These are phyloP conservation scores for Epizoanthus ramosus DNA, from an alignment of 92 coral and sea anemone genomes.

Conservation along the genomic window DNA sequence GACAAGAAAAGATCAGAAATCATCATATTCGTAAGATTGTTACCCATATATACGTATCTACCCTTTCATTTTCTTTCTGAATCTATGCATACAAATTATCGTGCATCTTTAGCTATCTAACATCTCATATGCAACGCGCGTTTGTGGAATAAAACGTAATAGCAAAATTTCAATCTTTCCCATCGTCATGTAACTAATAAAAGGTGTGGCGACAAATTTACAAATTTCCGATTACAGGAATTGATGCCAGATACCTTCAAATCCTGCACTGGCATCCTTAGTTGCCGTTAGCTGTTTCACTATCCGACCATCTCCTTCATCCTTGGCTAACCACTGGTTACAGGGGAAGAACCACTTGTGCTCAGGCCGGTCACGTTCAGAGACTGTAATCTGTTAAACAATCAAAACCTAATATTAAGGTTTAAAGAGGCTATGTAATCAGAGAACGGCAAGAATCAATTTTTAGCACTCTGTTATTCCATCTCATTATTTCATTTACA, in stretches of 20 bases:
- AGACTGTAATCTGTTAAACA: conserved; percentile 63
- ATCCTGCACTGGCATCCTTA: conserved; percentile 65
- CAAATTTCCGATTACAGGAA: no score
- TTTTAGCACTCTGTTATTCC: not conserved
- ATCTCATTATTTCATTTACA: no score
- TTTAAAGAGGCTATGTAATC: not conserved
- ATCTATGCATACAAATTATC: no score
- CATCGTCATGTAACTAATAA: no score
- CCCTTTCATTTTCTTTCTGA: no score
- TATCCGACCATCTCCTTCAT: conserved; percentile 91
- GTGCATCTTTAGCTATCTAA: no score
- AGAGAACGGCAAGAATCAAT: not conserved
- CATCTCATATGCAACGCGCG: no score
- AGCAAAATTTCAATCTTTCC: no score
- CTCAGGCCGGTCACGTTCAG: conserved; percentile 73
- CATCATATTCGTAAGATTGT: not conserved
- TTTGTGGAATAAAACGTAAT: no score
- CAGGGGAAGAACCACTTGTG: conserved; percentile 87
- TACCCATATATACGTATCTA: not conserved
- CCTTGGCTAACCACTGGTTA: conserved; percentile 90
- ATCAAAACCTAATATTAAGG: not conserved
- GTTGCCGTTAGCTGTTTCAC: conserved; percentile 81
- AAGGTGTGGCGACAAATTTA: not conserved
- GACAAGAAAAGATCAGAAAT: not conserved
- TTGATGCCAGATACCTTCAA: conserved; percentile 62